phyloP scores from a whole-genome alignment of 2,888 invertebrate genomes.

The Phortica magna region DNA sequence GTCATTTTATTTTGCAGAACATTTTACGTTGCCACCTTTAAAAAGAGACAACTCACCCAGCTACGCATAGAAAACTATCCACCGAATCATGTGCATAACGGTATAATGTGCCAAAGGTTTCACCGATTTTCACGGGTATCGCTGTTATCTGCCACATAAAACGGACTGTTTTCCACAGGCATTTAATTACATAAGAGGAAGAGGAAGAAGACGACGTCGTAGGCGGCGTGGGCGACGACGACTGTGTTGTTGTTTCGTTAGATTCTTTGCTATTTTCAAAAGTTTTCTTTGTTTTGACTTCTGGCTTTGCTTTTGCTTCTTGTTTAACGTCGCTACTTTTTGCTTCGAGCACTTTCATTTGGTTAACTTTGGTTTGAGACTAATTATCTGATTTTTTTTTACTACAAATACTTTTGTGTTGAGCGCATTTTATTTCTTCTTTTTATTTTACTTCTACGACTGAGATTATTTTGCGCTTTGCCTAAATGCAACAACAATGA shows the following conservation, averaged over 20 bases:
- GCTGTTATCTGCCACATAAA: slow-evolving; percentile 78
- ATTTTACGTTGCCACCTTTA: not conserved
- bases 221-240: slow-evolving; percentile 30
- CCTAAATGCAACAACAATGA: not conserved
- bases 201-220: slow-evolving; percentile 12
- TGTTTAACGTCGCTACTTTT: not conserved
- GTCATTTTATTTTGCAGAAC: not conserved
- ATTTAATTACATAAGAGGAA: slow-evolving; percentile 75
- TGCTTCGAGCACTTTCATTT: slow-evolving; percentile 18
- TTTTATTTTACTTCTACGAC: slow-evolving; percentile 7
- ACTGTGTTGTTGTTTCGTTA: slow-evolving; percentile 32
- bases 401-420: slow-evolving; percentile 42
- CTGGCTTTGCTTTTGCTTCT: not conserved
- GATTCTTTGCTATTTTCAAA: not conserved
- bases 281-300: not conserved
- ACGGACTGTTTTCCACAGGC: slow-evolving; percentile 74
- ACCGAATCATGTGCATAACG: slow-evolving; percentile 78
- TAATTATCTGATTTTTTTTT: not conserved
- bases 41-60: slow-evolving; percentile 71
- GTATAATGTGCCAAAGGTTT: slow-evolving; percentile 76
- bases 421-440: slow-evolving; percentile 51
- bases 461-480: not conserved
- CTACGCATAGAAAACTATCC: slow-evolving; percentile 77
- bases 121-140: slow-evolving; percentile 78
- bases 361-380: not conserved